Evolutionary conservation across 2,888 invertebrate genomes (phyloP).

Genomic region (Fragum fragum): DNA sequence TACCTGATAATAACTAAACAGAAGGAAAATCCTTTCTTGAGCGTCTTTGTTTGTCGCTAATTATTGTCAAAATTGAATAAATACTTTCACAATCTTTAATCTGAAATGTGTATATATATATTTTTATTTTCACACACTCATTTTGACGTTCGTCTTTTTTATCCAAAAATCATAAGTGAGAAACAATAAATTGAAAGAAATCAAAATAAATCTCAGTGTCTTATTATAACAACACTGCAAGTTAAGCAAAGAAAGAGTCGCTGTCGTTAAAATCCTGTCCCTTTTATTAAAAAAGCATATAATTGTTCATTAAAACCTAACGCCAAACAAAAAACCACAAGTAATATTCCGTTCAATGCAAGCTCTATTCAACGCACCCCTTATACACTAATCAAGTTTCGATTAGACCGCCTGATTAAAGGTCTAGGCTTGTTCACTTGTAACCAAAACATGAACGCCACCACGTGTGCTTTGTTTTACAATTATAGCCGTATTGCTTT

Average conservation of each 20-base stretch:
- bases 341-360: not conserved
- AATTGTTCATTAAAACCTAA: not conserved
- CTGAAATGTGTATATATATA: too few relatives aligned
- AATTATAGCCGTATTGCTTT: constrained; percentile 5
- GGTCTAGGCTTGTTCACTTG: constrained; percentile 14
- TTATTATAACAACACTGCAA: not conserved
- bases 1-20: not conserved
- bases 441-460: constrained; percentile 24
- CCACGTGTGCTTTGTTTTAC: constrained; percentile 20
- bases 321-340: constrained; percentile 3
- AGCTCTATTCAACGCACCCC: not conserved
- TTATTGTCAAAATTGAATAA: too few relatives aligned
- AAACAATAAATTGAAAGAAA: too few relatives aligned
- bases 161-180: too few relatives aligned
- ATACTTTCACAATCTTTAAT: too few relatives aligned
- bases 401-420: constrained; percentile 27
- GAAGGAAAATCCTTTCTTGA: not conserved
- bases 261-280: not conserved
- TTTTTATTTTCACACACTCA: too few relatives aligned
- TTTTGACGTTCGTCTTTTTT: too few relatives aligned
- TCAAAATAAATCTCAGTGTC: too few relatives aligned
- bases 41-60: too few relatives aligned
- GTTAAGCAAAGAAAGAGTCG: not conserved
- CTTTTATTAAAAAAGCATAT: not conserved
- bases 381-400: constrained; percentile 20